Percentiles rank a stretch among this genome's conserved stretches.
Evolutionary conservation across 1,140 invertebrate genomes (phyloP).

Genomic region (Diachasma alloeum): DNA sequence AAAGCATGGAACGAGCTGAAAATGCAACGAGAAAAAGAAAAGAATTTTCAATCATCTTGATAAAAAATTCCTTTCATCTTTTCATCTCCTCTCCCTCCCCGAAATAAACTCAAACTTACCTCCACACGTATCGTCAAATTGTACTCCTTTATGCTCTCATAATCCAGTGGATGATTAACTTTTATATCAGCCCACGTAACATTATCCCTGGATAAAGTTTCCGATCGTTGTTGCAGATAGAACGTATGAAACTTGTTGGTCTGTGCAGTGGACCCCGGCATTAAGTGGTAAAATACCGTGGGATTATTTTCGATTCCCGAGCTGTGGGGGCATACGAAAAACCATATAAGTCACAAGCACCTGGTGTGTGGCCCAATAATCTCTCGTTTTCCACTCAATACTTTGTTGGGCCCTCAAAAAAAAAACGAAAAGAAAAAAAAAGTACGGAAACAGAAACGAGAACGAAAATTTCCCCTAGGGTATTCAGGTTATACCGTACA

Average conservation of each 20-base stretch:
- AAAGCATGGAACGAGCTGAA: too few species aligned
- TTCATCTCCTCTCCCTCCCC: too few species aligned
- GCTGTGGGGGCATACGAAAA: slow-evolving; percentile 65
- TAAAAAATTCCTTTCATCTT: not conserved
- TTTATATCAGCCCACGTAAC: slow-evolving; percentile 95
- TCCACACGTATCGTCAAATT: slow-evolving; percentile 95
- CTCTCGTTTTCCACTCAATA: not conserved
- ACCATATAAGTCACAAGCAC: slow-evolving; percentile 19
- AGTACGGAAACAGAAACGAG: slow-evolving; percentile 60
- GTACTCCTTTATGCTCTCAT: slow-evolving; percentile 94
- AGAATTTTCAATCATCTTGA: not conserved
- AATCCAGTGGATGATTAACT: slow-evolving; percentile 95
- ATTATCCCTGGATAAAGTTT: slow-evolving; percentile 71
- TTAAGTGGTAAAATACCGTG: slow-evolving; percentile 92
- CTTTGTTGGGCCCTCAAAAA: not conserved
- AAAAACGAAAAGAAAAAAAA: not conserved
- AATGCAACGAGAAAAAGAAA: not conserved
- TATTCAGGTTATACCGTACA: slow-evolving; percentile 27
- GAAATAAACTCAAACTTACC: slow-evolving; percentile 68
- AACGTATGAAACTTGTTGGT: slow-evolving; percentile 96
- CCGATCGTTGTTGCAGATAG: slow-evolving; percentile 90
- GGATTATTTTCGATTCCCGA: slow-evolving; percentile 96
- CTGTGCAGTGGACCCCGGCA: slow-evolving; percentile 93
- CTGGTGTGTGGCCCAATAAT: slow-evolving; percentile 3
- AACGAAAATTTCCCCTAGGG: slow-evolving; percentile 50